Evolutionary conservation across 2,888 invertebrate species (phyloP).

Genomic region (Apodemia duryi): DNA sequence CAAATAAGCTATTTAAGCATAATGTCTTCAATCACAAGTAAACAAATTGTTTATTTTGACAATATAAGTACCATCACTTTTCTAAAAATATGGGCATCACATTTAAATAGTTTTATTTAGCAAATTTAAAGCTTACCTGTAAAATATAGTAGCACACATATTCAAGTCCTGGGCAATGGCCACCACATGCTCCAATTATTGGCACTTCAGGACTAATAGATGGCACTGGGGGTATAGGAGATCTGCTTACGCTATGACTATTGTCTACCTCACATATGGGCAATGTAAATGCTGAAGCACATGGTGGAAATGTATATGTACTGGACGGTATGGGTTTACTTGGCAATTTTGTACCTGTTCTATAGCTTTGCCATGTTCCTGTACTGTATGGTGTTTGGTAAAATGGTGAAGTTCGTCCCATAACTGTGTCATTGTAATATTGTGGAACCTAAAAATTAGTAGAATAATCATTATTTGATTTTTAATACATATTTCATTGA

Average conservation of each 20-base stretch:
- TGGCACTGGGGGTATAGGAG: conserved; percentile 54
- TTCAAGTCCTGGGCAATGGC: conserved; percentile 84
- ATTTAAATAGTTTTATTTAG: not conserved
- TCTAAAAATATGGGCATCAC: no score
- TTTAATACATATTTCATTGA: not conserved
- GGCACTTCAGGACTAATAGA: conserved; percentile 73
- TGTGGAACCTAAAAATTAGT: conserved; percentile 57
- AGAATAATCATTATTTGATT: not conserved
- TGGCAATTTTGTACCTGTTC: conserved; percentile 50
- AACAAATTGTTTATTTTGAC: no score
- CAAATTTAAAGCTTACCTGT: conserved; percentile 64
- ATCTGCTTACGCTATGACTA: conserved; percentile 41
- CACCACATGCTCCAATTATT: conserved; percentile 83
- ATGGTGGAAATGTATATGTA: conserved; percentile 60
- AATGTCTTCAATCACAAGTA: no score
- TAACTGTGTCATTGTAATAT: conserved; percentile 52
- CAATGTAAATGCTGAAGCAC: conserved; percentile 66
- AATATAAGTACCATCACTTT: no score
- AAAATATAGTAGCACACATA: conserved; percentile 85
- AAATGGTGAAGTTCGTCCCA: conserved; percentile 66
- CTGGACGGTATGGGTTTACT: conserved; percentile 43
- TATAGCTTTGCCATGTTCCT: conserved; percentile 60
- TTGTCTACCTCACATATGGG: conserved; percentile 58
- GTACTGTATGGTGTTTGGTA: conserved; percentile 70
- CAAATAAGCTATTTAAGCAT: no score